A percentile compares a stretch with the other conserved stretches of the same genome.
These are phyloP conservation scores for Sebastes ruberrimus DNA, from an alignment of 2,797 vertebrate genomes.

Conservation along the genomic window DNA sequence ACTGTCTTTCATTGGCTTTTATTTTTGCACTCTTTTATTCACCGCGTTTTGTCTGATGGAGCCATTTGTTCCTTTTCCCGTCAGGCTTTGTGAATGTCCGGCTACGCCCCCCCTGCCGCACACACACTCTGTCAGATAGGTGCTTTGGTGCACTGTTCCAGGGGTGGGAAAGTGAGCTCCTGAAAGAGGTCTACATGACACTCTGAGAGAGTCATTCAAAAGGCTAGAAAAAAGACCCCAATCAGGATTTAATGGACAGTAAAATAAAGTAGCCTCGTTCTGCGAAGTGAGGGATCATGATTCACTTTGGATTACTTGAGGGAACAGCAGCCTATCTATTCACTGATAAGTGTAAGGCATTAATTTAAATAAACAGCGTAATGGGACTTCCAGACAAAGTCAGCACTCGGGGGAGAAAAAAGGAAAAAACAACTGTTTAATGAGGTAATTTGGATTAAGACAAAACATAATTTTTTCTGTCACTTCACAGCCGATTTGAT, in stretches of 20 bases:
- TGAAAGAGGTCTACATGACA: slow-evolving; percentile 51
- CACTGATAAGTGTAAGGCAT: slow-evolving; percentile 56
- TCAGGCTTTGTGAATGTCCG: slow-evolving; percentile 55
- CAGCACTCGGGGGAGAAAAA: slow-evolving; percentile 20
- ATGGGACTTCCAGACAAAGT: slow-evolving; percentile 53
- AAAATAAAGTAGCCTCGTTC: slow-evolving; percentile 61
- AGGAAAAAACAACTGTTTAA: slow-evolving; percentile 42
- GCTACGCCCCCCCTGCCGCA: not conserved
- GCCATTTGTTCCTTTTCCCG: slow-evolving; percentile 63
- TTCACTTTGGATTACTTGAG: slow-evolving; percentile 55
- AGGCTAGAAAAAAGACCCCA: slow-evolving; percentile 40
- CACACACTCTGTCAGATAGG: slow-evolving; percentile 21
- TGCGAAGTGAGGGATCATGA: slow-evolving; percentile 50
- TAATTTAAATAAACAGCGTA: slow-evolving; percentile 61
- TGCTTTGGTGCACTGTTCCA: slow-evolving; percentile 34
- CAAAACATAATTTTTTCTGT: slow-evolving; percentile 13
- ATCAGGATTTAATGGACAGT: slow-evolving; percentile 57
- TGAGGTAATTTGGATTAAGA: slow-evolving; percentile 63
- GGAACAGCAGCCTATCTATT: slow-evolving; percentile 51
- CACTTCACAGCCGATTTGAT: slow-evolving; percentile 33
- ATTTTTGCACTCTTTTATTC: slow-evolving; percentile 57
- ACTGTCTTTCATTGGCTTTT: slow-evolving; percentile 59
- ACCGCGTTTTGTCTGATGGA: slow-evolving; percentile 66
- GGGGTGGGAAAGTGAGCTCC: slow-evolving; percentile 52
- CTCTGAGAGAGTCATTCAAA: slow-evolving; percentile 47